Base-by-base conservation (phyloP, 1,140 invertebrate genomes). In the Telenomus remus region DNA sequence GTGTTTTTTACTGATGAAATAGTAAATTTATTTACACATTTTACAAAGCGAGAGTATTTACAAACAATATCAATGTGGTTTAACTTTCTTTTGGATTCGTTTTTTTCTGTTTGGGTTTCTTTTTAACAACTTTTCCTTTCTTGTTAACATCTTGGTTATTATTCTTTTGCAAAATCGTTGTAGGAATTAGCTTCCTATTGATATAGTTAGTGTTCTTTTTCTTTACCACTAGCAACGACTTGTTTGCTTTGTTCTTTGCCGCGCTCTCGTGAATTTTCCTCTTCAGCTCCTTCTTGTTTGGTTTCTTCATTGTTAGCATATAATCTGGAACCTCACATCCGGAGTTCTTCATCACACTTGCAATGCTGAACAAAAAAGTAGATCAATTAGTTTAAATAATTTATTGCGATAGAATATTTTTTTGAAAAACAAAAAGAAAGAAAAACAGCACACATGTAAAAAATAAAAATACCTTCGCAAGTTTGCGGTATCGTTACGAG, bases 241-340 rank as follows among this genome's bases (percentile, higher is more conserved):
- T 65, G n/a, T 37, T 50, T 19, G 14, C 19, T 60, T 73, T 76
- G 12, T 27, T 34, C 43, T 76, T 33, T 33, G 12, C 15, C 14
- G 42, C 59, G 12, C 42, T 59, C 44, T 59, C 47, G 19, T 59
- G 47, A 34, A 64, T 59, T 43, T 65, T 57, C 11, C 33, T 13
- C 39, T 65, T 65, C 0, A 59, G 39, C 76, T 91, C 90, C 13
- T 91, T 92, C 78, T 94, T 92, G 15, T 89, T 90, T 56, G 91
- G 89, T 81, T 93, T 94, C 76, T 95, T 95, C 82, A 97, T 89
- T 65, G 91, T 88, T 51, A 97, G 84, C 93, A 98, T 96, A 84
- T 96, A 98, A 0, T 95, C 92, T 0, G 97, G 96, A 6, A 98
- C 94, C 27, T 93, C 90, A 84, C 96, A 97, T 0, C 96, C 97